phyloP scores from a whole-genome alignment of 2,888 invertebrate species.

The Myathropa florea region DNA sequence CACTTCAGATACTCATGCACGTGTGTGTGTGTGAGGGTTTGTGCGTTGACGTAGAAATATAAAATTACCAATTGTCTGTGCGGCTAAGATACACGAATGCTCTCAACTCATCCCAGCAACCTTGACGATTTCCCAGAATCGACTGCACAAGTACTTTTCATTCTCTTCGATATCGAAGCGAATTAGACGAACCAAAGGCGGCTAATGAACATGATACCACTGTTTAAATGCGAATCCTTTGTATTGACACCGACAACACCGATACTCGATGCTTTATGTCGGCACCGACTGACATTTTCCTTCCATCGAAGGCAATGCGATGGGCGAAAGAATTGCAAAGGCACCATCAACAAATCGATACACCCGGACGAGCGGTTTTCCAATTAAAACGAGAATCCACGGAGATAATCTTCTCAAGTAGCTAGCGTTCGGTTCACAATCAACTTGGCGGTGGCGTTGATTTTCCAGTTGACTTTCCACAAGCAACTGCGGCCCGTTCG shows the following conservation, averaged over 20 bases:
- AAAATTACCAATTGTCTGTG: constrained; percentile 34
- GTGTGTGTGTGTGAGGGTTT: neutral
- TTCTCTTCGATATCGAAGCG: constrained; percentile 12
- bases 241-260: constrained; percentile 40
- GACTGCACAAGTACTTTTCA: constrained; percentile 18
- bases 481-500: neutral
- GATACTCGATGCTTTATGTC: constrained; percentile 2
- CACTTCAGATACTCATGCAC: neutral
- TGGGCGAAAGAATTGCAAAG: constrained; percentile 33
- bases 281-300: constrained; percentile 11
- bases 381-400: constrained; percentile 25
- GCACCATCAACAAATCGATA: neutral
- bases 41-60: neutral
- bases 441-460: constrained; percentile 20
- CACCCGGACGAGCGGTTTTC: constrained; percentile 24
- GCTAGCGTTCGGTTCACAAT: neutral
- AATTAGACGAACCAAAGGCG: constrained; percentile 33
- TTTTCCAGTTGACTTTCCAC: constrained; percentile 52
- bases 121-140: constrained; percentile 30
- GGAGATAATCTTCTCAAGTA: constrained; percentile 32
- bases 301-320: constrained; percentile 15
- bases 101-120: neutral
- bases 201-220: constrained; percentile 45
- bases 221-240: constrained; percentile 47
- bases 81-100: neutral